Conservation (phyloP, 2,797 vertebrate species). For the Protonibea diacanthus region DNA sequence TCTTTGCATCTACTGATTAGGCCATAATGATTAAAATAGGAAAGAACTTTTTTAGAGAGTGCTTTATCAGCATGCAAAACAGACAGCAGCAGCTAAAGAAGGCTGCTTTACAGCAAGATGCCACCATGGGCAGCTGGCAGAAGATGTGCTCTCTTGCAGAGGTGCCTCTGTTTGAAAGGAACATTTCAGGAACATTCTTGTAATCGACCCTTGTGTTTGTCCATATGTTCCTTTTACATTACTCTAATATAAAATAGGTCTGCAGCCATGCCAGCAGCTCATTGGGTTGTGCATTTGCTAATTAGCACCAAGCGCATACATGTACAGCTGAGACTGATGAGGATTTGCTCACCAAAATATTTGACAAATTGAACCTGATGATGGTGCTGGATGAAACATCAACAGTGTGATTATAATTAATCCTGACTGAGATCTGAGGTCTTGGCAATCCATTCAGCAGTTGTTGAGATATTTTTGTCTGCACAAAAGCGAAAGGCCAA, state of each 20-base stretch:
- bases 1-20: slow-evolving; percentile 63
- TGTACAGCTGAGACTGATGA: neutral
- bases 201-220: neutral
- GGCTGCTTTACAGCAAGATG: slow-evolving; percentile 31
- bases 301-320: neutral
- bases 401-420: neutral
- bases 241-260: neutral
- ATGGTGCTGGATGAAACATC: neutral
- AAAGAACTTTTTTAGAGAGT: slow-evolving; percentile 29
- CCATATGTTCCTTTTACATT: neutral
- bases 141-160: slow-evolving; percentile 14
- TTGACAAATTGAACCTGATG: neutral
- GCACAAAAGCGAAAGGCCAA: too few relatives aligned
- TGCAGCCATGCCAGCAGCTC: neutral
- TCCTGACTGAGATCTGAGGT: neutral
- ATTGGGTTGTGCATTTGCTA: neutral
- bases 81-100: neutral
- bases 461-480: slow-evolving; percentile 5
- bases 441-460: slow-evolving; percentile 1
- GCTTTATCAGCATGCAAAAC: slow-evolving; percentile 74
- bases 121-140: neutral
- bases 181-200: neutral
- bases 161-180: neutral
- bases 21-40: slow-evolving; percentile 13
- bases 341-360: neutral